Conservation (phyloP, 2,113 vertebrate genomes). For the Phycodurus eques region DNA sequence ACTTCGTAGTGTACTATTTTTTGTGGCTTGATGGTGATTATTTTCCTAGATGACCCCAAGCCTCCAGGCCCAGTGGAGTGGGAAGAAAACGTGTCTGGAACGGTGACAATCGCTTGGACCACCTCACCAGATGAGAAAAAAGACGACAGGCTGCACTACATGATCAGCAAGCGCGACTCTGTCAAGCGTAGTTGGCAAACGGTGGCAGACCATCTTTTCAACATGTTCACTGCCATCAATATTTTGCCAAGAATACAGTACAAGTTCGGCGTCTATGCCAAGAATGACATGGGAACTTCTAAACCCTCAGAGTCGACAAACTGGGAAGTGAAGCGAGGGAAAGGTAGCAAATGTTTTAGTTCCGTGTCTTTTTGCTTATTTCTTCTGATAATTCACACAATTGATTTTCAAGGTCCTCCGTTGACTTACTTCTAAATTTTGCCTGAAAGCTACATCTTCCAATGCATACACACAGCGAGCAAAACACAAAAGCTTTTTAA, state of each 20-base stretch:
- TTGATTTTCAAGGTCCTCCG: too few relatives aligned
- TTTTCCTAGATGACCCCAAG: constrained; percentile 74
- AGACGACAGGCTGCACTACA: constrained; percentile 76
- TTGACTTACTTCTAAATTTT: too few relatives aligned
- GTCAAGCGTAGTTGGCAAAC: constrained; percentile 72
- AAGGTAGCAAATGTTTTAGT: constrained; percentile 44
- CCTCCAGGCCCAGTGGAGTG: constrained; percentile 78
- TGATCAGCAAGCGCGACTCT: constrained; percentile 76
- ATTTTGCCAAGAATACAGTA: constrained; percentile 81
- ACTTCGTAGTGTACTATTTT: neutral
- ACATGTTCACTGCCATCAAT: constrained; percentile 78
- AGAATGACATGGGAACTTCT: constrained; percentile 80
- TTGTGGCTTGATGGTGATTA: constrained; percentile 6
- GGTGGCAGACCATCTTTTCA: constrained; percentile 78
- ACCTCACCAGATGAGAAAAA: constrained; percentile 80
- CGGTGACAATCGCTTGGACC: constrained; percentile 81
- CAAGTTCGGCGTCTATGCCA: constrained; percentile 83
- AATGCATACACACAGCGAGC: too few relatives aligned
- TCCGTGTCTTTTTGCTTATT: too few relatives aligned
- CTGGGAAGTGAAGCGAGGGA: constrained; percentile 72
- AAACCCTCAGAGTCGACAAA: constrained; percentile 76
- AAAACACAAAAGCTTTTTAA: too few relatives aligned
- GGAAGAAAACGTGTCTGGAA: constrained; percentile 77
- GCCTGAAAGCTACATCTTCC: too few relatives aligned
- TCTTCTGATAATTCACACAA: too few relatives aligned